These are phyloP conservation scores for Chascanopsetta lugubris DNA, from an alignment of 2,113 vertebrate species.

Conservation along the genomic window DNA sequence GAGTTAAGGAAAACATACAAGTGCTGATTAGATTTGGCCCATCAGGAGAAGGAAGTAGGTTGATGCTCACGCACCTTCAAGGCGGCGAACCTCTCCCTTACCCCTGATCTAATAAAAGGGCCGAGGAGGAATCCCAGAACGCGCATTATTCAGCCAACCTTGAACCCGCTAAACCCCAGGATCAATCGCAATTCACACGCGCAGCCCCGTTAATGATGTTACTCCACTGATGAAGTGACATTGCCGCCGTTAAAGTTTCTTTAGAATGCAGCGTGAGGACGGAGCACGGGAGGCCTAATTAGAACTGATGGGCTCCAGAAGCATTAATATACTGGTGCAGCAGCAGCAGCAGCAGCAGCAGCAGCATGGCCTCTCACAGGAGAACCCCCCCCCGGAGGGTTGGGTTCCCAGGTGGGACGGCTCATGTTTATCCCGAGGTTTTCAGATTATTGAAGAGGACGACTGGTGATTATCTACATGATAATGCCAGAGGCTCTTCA, in stretches of 20 bases:
- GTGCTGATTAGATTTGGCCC: conserved; percentile 71
- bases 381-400: conserved; percentile 46
- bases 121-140: conserved; percentile 35
- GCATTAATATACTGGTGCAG: conserved; percentile 70
- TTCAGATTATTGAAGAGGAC: conserved; percentile 14
- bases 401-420: conserved; percentile 39
- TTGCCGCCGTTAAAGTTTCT: conserved; percentile 57
- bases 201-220: conserved; percentile 71
- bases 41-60: conserved; percentile 45
- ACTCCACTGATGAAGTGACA: conserved; percentile 73
- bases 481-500: no score
- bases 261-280: conserved; percentile 68
- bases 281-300: conserved; percentile 65
- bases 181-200: conserved; percentile 67
- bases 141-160: conserved; percentile 56
- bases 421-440: conserved; percentile 25
- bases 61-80: conserved; percentile 37
- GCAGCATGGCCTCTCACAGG: conserved; percentile 45
- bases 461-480: conserved; percentile 8
- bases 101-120: conserved; percentile 66
- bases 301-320: conserved; percentile 73
- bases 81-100: conserved; percentile 12
- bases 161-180: conserved; percentile 60
- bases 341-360: conserved; percentile 68
- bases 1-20: conserved; percentile 72